phyloP scores from a whole-genome alignment of 1,140 invertebrate genomes.

The Acromyrmex heyeri region DNA sequence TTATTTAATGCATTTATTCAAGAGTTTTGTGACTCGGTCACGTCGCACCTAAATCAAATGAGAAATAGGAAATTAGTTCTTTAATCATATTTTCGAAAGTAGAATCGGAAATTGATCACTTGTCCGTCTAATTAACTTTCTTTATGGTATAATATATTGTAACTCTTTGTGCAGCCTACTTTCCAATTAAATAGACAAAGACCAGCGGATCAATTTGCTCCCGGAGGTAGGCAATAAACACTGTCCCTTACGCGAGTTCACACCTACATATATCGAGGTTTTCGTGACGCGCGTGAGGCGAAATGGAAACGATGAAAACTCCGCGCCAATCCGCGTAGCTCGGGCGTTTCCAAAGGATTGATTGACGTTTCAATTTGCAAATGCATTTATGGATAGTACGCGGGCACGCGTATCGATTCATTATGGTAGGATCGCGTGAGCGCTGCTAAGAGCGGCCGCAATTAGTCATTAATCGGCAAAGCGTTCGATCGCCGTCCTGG shows the following conservation, averaged over 20 bases:
- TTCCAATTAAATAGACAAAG: conserved; percentile 2
- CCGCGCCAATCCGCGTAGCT: conserved; percentile 47
- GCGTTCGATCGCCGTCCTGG: conserved; percentile 39
- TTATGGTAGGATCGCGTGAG: conserved; percentile 60
- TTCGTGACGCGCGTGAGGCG: conserved; percentile 48
- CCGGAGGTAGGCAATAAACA: conserved; percentile 51
- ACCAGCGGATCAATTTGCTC: conserved; percentile 32
- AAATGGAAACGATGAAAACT: conserved; percentile 64
- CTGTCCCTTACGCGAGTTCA: conserved; percentile 56
- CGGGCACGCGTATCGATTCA: conserved; percentile 60
- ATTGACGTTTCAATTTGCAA: conserved; percentile 65
- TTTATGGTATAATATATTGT: background rate
- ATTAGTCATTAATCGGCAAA: conserved; percentile 59
- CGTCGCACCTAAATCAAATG: background rate
- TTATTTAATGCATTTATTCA: background rate
- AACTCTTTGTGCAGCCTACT: background rate
- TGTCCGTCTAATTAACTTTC: conserved; percentile 12
- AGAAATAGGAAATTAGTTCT: background rate
- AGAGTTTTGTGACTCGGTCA: background rate
- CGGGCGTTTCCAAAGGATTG: conserved; percentile 62
- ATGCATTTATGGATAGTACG: conserved; percentile 63
- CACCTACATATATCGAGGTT: conserved; percentile 47
- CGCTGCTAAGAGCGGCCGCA: conserved; percentile 56
- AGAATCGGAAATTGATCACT: background rate
- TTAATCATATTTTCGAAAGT: conserved; percentile 4